A percentile compares a stretch with the other conserved stretches of the same genome.
phyloP scores from a whole-genome alignment of 2,797 vertebrate genomes.

The Oreochromis grahami region DNA sequence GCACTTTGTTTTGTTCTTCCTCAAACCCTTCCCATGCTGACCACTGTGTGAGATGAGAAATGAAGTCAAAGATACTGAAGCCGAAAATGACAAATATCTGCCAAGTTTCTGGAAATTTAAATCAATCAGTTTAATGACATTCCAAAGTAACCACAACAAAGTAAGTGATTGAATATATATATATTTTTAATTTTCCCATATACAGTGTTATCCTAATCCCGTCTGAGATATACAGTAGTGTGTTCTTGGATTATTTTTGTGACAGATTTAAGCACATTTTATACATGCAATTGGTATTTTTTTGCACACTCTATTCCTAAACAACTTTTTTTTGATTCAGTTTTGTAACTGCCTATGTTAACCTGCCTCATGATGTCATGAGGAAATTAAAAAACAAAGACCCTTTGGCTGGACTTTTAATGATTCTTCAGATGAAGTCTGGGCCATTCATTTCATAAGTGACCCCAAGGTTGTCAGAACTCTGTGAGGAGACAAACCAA shows the following conservation, averaged over 20 bases:
- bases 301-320: neutral
- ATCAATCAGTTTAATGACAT: neutral
- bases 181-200: neutral
- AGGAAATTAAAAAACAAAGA: conserved; percentile 23
- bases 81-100: neutral
- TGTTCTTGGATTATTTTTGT: neutral
- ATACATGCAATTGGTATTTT: neutral
- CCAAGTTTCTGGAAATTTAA: neutral
- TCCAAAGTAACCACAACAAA: neutral
- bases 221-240: neutral
- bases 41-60: neutral
- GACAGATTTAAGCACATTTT: neutral
- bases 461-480: conserved; percentile 32
- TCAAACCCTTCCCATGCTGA: neutral
- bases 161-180: neutral
- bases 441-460: conserved; percentile 21
- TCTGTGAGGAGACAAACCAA: conserved; percentile 16
- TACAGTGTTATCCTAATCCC: neutral
- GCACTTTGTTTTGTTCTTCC: neutral
- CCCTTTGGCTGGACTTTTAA: conserved; percentile 43
- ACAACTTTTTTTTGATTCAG: neutral
- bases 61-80: neutral
- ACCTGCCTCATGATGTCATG: conserved; percentile 6
- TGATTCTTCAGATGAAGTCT: conserved; percentile 43
- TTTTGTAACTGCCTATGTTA: neutral